Conservation (phyloP, 1,140 invertebrate species). For the Colletes latitarsis region DNA sequence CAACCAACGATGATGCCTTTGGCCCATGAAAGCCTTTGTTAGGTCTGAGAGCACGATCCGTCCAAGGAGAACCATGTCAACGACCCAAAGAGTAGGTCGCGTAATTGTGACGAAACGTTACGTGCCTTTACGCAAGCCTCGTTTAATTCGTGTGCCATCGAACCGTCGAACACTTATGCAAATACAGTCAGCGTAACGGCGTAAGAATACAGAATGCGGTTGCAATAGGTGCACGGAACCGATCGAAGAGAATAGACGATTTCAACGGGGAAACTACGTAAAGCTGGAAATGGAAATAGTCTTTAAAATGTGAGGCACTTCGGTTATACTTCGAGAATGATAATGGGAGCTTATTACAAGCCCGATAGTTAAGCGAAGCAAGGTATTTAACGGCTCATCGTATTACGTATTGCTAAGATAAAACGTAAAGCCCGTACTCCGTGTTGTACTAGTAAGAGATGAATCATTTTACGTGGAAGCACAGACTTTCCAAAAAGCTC, state of each 20-base stretch:
- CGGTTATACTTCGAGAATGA: neutral
- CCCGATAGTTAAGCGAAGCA: neutral
- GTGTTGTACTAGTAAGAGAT: neutral
- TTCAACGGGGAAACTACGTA: neutral
- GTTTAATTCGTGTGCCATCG: neutral
- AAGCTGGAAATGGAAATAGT: neutral
- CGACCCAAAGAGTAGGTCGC: conserved; percentile 36
- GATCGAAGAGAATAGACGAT: neutral
- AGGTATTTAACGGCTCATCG: neutral
- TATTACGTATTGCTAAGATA: neutral
- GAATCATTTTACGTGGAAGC: conserved; percentile 27
- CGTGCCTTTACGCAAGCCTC: conserved; percentile 20
- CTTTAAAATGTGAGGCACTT: neutral
- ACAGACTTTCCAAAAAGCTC: neutral
- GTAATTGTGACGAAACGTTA: conserved; percentile 11
- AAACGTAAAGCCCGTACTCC: conserved; percentile 11
- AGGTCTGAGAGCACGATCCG: neutral
- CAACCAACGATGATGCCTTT: neutral
- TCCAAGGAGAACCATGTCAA: conserved; percentile 27
- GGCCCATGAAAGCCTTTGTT: conserved; percentile 26
- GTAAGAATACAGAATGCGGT: neutral
- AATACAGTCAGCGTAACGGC: neutral
- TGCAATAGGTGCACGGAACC: too few relatives aligned
- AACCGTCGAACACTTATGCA: neutral
- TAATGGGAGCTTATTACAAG: neutral